Percentiles rank a stretch among this genome's conserved stretches.
Conservation (phyloP, 2,113 vertebrate species). For the Gymnarchus niloticus region DNA sequence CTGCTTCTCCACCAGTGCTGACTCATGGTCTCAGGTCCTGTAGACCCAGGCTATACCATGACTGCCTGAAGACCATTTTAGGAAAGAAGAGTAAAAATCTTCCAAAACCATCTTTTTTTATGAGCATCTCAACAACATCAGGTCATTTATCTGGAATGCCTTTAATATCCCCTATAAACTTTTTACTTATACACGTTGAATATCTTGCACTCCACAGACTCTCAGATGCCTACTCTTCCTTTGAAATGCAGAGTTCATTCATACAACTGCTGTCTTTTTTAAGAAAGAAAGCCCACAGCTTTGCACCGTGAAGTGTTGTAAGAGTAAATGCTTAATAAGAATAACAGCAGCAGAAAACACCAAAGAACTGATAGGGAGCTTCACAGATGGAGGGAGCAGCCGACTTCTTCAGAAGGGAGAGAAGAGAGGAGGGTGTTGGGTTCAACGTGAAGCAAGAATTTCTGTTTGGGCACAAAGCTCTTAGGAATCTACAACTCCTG, state of each 20-base stretch:
- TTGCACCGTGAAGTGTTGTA: not conserved
- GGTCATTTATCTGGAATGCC: not conserved
- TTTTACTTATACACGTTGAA: not conserved
- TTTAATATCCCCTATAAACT: not conserved
- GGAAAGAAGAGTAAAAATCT: not conserved
- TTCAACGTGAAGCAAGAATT: not conserved
- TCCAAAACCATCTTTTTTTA: not conserved
- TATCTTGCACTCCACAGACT: not conserved
- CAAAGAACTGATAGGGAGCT: not conserved
- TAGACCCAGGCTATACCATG: not conserved
- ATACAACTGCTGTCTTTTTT: not conserved
- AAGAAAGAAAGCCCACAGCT: not conserved
- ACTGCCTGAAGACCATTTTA: not conserved
- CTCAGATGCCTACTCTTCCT: not conserved
- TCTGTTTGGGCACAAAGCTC: conserved; percentile 3
- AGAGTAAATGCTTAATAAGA: not conserved
- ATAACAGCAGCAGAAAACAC: not conserved
- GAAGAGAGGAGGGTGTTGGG: not conserved
- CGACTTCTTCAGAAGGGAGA: not conserved
- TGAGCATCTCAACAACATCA: not conserved
- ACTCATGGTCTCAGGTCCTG: too few relatives aligned
- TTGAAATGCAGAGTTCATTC: not conserved
- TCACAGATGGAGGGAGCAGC: not conserved
- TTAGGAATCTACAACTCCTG: not conserved
- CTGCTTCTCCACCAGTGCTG: too few relatives aligned